phyloP scores from a whole-genome alignment of 2,888 invertebrate species.

The Acleris cristana region DNA sequence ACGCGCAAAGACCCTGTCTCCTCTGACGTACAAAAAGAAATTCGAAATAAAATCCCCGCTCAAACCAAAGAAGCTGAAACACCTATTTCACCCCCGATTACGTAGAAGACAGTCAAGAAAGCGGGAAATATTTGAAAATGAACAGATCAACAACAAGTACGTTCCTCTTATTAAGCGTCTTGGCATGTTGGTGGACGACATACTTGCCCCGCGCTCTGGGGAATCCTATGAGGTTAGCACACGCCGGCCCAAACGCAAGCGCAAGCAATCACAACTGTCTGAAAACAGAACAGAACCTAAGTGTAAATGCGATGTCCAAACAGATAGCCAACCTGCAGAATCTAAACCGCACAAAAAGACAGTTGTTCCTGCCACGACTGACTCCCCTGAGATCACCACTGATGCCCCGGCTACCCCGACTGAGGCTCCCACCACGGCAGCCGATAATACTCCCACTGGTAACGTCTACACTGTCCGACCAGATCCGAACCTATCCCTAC shows the following conservation, averaged over 20 bases:
- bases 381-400: conserved; percentile 59
- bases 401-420: conserved; percentile 53
- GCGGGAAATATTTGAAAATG: conserved; percentile 62
- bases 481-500: conserved; percentile 76
- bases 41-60: conserved; percentile 64
- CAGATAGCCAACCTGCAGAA: conserved; percentile 41
- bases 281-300: conserved; percentile 47
- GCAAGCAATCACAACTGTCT: conserved; percentile 43
- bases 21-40: conserved; percentile 59
- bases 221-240: conserved; percentile 51
- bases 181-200: conserved; percentile 72
- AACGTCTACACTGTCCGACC: conserved; percentile 73
- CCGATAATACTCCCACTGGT: conserved; percentile 72
- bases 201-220: conserved; percentile 61
- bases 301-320: conserved; percentile 52
- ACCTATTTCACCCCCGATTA: conserved; percentile 51
- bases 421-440: conserved; percentile 64
- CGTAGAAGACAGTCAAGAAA: conserved; percentile 60
- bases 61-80: conserved; percentile 62
- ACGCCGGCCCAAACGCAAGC: conserved; percentile 51
- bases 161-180: conserved; percentile 72
- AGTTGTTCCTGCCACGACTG: conserved; percentile 65
- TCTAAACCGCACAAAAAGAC: conserved; percentile 64
- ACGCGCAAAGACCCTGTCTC: conserved; percentile 43
- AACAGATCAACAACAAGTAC: conserved; percentile 62